Base-by-base conservation (phyloP, 2,113 vertebrate species). In the Pachypanchax playfairii region DNA sequence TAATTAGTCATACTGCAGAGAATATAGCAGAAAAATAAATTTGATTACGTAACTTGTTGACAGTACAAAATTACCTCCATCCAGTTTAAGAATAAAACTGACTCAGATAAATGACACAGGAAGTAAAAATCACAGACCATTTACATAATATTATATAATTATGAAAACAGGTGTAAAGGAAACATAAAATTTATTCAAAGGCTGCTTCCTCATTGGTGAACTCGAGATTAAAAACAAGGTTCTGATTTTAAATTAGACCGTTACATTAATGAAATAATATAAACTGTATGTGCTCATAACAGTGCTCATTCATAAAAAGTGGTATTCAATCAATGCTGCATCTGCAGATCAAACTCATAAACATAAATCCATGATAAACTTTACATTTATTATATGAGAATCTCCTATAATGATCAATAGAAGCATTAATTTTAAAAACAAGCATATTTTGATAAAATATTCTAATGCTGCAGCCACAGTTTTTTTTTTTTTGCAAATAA, bases 21-120 rank as follows among this genome's bases (percentile, higher is more conserved):
- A 79, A 73, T n/a, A n/a, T 57, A 75, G 49, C 52, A 60, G 52
- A 55, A 72, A 73, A 74, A 54, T 11, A 75, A 61, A 82, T 77
- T 35, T 56, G 67, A 84, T 85, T 77, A 81, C 60, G 15, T 59
- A 75, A 84, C 35, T 73, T 13, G 3, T 55, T 52, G 50, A 72
- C 28, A 57, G 41, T 52, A 61, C n/a, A 31, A 79, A 84, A 84
- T 75, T 50, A 84, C 79, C 64, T 70, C 61, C 13, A n/a, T 33
- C 48, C 39, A 39, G 41, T 44, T 76, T 65, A 55, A 77, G 76
- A n/a, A 83, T 80, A 62, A 74, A 76, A 82, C 77, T 54, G 77
- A 62, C 65, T 70, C 57, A 54, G 69, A 80, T 72, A 50, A 78
- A 87, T 48, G 66, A 70, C 14, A 44, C 21, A 21, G 43, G 39